Conservation (phyloP, 1,140 invertebrate species). For the Drosophila rhopaloa region DNA sequence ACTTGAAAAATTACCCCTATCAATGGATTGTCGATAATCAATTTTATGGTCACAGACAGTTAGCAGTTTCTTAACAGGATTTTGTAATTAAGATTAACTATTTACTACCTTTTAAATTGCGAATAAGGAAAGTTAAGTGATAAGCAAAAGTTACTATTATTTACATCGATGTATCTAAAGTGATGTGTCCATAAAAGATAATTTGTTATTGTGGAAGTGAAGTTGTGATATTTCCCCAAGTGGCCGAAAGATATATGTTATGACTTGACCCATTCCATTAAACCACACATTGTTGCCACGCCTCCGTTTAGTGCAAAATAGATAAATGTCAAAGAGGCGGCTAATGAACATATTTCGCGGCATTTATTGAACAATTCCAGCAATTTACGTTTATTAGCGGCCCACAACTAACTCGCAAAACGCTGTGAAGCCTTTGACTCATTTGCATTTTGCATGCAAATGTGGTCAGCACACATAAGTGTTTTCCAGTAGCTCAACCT, state of each 20-base stretch:
- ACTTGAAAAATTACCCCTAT: constrained; percentile 1
- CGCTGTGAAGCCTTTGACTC: constrained; percentile 30
- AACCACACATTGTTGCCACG: not conserved
- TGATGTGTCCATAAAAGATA: too few relatives aligned
- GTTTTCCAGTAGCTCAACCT: constrained; percentile 43
- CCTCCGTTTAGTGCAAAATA: not conserved
- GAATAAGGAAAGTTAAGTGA: not conserved
- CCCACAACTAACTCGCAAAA: constrained; percentile 44
- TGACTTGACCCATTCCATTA: constrained; percentile 10
- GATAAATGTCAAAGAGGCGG: constrained; percentile 60
- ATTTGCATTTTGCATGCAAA: constrained; percentile 71
- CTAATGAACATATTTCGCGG: constrained; percentile 58
- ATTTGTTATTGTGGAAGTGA: too few relatives aligned
- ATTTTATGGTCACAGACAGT: not conserved
- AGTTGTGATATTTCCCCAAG: not conserved
- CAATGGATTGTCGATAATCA: not conserved
- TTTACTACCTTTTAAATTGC: not conserved
- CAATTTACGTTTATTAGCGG: constrained; percentile 72
- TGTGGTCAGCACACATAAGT: constrained; percentile 24
- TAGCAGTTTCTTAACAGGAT: constrained; percentile 6
- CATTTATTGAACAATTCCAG: constrained; percentile 71
- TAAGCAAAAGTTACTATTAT: too few relatives aligned
- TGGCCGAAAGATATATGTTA: not conserved
- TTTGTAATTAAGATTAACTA: constrained; percentile 2
- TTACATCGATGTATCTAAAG: too few relatives aligned